Percentiles rank a stretch among this genome's conserved stretches.
Evolutionary conservation across 2,888 invertebrate species (phyloP).

Genomic region (Nipponacmea schrenckii): DNA sequence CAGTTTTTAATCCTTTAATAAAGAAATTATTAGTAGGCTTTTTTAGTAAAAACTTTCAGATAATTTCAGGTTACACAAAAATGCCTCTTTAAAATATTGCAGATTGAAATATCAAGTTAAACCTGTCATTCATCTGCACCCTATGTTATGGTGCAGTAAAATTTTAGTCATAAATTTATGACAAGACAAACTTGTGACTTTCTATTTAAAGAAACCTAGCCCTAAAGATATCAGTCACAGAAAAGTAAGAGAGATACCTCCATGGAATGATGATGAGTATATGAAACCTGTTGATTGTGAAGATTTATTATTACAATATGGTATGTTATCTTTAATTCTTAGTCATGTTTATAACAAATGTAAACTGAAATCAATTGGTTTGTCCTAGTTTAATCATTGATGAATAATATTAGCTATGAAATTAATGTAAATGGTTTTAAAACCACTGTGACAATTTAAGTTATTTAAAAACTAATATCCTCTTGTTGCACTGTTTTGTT

Average conservation of each 20-base stretch:
- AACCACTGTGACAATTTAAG: neutral
- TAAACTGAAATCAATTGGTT: neutral
- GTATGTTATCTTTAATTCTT: constrained; percentile 29
- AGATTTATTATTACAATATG: constrained; percentile 54
- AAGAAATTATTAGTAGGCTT: too few relatives aligned
- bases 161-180: too few relatives aligned
- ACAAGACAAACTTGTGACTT: too few relatives aligned
- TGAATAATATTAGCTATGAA: constrained; percentile 10
- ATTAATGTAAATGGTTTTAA: constrained; percentile 25
- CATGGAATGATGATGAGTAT: constrained; percentile 50
- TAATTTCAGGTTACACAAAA: too few relatives aligned
- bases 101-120: too few relatives aligned
- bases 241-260: constrained; percentile 12
- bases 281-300: constrained; percentile 49
- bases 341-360: neutral
- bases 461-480: neutral
- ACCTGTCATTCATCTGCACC: too few relatives aligned
- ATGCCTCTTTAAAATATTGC: too few relatives aligned
- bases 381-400: too few relatives aligned
- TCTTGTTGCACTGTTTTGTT: too few relatives aligned
- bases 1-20: too few relatives aligned
- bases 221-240: neutral
- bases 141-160: too few relatives aligned
- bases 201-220: neutral
- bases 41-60: too few relatives aligned